Evolutionary conservation across 2,888 invertebrate genomes (phyloP), one percentile per base, ranked within the genome.

Genomic region (Pharmacophagus antenor): DNA sequence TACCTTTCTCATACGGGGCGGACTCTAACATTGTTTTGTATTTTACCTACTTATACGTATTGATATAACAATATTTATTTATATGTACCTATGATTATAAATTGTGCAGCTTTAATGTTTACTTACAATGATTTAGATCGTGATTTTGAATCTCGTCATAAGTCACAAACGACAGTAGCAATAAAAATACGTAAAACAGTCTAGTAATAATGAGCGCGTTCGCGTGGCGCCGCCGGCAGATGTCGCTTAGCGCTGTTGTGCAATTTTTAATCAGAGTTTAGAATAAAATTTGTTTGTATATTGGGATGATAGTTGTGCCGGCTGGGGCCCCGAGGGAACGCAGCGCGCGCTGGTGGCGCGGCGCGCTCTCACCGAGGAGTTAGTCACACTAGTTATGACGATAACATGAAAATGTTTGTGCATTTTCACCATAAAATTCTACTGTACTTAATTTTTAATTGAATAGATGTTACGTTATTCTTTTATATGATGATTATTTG

Each of bases 101-200:
- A 87, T 87, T 88, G 80, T 85, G 84, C 90, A 90, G 90, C 90
- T 90, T 90, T 90, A 90, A 90, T 89, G 84, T 88, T 86, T 85
- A 87, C 87, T 87, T 89, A 88, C 88, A 88, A 85, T 85, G 86
- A 87, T 87, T 88, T 89, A 89, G 88, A 83, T 86, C 89, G 89
- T 89, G 89, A 88, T 90, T 89, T 86, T 85, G 89, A 89, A 89
- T 90, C 90, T 89, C 88, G 89, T 89, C 87, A 86, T 88, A 88
- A 88, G 89, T 90, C 89, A 89, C 90, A 90, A 89, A 84, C 72
- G 84, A 87, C 84, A 86, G 88, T 88, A 90, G 89, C 86, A 87
- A 88, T 88, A 85, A 67, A 37, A 80, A 80, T 79, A 80, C 77
- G 80, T 84, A 79, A 78, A 81, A 72, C 85, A 82, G 84, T 80